A percentile compares a stretch with the other conserved stretches of the same genome.
Evolutionary conservation across 2,113 vertebrate genomes (phyloP).

Genomic region (Tinamus guttatus): DNA sequence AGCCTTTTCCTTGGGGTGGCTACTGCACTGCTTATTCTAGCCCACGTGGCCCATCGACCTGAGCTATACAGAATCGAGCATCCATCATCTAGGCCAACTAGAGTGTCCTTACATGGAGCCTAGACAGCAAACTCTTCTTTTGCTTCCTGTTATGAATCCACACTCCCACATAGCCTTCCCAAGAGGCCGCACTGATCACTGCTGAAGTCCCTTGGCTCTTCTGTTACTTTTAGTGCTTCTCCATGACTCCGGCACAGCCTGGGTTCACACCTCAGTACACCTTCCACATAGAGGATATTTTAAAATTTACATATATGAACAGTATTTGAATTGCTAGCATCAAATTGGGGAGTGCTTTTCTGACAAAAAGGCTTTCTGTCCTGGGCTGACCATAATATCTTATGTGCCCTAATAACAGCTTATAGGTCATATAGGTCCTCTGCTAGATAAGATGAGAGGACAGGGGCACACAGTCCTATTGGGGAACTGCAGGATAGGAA

Average conservation of each 20-base stretch:
- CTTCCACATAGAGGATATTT: neutral
- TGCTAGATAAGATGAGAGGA: too few species aligned
- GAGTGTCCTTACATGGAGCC: accelerated
- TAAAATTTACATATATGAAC: neutral
- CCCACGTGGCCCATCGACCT: neutral
- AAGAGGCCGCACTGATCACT: neutral
- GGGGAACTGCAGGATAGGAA: too few species aligned
- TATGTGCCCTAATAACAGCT: too few species aligned
- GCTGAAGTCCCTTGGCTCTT: neutral
- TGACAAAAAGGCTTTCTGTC: neutral
- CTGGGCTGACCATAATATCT: neutral
- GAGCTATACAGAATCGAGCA: neutral
- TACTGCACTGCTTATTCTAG: neutral
- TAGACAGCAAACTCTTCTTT: neutral
- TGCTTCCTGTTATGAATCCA: neutral
- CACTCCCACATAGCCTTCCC: neutral
- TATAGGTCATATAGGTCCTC: too few species aligned
- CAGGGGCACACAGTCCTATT: too few species aligned
- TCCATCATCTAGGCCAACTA: neutral
- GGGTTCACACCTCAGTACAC: neutral
- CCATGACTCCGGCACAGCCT: neutral
- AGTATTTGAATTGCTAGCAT: neutral
- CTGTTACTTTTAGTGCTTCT: neutral
- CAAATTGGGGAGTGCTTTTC: neutral
- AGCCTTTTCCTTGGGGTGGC: neutral